phyloP scores from a whole-genome alignment of 2,797 vertebrate genomes.

The Syngnathus acus region DNA sequence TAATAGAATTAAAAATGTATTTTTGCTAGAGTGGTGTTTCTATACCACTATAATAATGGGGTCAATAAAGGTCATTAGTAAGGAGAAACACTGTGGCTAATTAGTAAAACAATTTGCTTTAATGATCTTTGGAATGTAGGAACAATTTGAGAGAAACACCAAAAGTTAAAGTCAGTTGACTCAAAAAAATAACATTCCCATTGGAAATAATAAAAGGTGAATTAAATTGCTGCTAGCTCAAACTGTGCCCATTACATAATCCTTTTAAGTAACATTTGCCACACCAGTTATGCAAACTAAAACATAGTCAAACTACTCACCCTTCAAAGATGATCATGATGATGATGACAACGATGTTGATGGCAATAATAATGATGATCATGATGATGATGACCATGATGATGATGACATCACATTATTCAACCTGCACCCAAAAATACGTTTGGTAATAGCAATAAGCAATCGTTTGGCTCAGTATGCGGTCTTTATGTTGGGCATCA shows the following conservation, averaged over 20 bases:
- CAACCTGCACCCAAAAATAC: no score
- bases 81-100: neutral
- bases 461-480: neutral
- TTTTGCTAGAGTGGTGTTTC: no score
- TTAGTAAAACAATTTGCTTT: neutral
- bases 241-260: neutral
- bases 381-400: neutral
- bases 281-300: neutral
- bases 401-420: no score
- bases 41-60: no score
- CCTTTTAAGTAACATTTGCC: neutral
- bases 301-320: neutral
- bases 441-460: neutral
- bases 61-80: no score
- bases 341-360: no score
- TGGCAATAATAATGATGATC: neutral
- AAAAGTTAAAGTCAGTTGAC: neutral
- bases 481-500: slow-evolving; percentile 16
- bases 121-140: neutral
- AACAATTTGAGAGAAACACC: neutral
- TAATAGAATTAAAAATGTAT: no score
- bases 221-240: neutral
- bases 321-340: neutral
- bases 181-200: neutral
- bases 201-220: neutral